phyloP scores from a whole-genome alignment of 1,140 invertebrate genomes.

The Drosophila kohkoa region DNA sequence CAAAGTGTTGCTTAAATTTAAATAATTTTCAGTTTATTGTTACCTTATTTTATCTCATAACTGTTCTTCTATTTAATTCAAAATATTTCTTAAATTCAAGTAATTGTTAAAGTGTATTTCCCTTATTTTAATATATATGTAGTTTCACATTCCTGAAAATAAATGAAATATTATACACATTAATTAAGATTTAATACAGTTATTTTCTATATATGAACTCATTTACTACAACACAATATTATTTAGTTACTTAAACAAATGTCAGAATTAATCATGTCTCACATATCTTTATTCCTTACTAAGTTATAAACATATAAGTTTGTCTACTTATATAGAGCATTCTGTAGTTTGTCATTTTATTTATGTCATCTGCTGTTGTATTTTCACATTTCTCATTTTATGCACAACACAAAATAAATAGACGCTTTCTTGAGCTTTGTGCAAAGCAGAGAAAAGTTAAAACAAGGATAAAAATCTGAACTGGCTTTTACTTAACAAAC shows the following conservation, averaged over 20 bases:
- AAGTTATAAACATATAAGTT: background rate
- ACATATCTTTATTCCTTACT: background rate
- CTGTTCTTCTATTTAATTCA: too few relatives aligned
- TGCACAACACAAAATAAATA: slow-evolving; percentile 30
- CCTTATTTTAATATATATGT: background rate
- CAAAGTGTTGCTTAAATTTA: too few relatives aligned
- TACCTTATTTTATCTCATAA: background rate
- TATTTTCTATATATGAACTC: background rate
- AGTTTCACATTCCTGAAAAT: background rate
- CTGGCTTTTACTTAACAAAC: background rate
- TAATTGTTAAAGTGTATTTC: too few relatives aligned
- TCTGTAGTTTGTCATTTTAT: background rate
- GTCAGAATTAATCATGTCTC: background rate
- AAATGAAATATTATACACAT: too few relatives aligned
- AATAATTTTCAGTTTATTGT: too few relatives aligned
- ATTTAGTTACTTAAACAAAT: background rate
- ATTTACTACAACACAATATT: background rate
- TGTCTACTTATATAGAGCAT: slow-evolving; percentile 1
- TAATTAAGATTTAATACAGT: too few relatives aligned
- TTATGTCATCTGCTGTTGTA: background rate
- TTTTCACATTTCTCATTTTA: slow-evolving; percentile 17
- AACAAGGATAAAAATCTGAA: background rate
- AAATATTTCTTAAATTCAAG: too few relatives aligned
- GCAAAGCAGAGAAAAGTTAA: slow-evolving; percentile 11
- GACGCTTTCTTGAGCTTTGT: slow-evolving; percentile 10